Evolutionary conservation across 2,797 vertebrate genomes (phyloP).

Genomic region (Cossypha heuglini): DNA sequence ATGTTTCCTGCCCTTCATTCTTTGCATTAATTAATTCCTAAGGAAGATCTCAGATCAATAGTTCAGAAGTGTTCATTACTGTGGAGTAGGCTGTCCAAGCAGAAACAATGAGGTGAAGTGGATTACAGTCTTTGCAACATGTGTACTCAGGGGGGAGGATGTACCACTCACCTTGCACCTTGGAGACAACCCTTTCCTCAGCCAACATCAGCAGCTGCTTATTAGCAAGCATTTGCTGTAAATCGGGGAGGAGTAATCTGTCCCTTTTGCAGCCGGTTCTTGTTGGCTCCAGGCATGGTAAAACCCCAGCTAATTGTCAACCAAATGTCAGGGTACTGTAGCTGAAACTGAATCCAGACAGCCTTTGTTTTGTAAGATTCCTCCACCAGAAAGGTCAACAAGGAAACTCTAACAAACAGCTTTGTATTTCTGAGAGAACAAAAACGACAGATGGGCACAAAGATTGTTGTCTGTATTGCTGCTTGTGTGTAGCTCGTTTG

Average conservation of each 20-base stretch:
- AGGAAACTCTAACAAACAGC: not conserved
- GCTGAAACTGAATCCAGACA: not conserved
- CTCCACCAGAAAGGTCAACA: not conserved
- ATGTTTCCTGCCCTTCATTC: not conserved
- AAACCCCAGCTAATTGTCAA: not conserved
- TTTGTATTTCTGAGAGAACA: not conserved
- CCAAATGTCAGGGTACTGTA: not conserved
- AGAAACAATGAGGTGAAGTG: not conserved
- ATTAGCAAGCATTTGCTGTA: not conserved
- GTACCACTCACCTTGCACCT: not conserved
- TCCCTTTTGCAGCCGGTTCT: not conserved
- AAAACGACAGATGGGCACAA: not conserved
- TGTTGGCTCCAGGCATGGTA: not conserved
- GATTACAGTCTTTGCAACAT: not conserved
- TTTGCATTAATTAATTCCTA: not conserved
- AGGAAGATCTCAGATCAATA: not conserved
- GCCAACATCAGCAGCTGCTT: not conserved
- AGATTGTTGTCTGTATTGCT: not conserved
- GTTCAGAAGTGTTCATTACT: not conserved
- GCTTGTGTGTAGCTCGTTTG: rapidly evolving
- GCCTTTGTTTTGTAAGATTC: not conserved
- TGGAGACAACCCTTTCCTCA: not conserved
- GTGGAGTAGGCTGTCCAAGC: not conserved
- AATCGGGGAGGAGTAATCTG: not conserved
- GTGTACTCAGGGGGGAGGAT: not conserved